phyloP scores from a whole-genome alignment of 35 echinoderm and acorn worm genomes.

The Ptychodera flava region DNA sequence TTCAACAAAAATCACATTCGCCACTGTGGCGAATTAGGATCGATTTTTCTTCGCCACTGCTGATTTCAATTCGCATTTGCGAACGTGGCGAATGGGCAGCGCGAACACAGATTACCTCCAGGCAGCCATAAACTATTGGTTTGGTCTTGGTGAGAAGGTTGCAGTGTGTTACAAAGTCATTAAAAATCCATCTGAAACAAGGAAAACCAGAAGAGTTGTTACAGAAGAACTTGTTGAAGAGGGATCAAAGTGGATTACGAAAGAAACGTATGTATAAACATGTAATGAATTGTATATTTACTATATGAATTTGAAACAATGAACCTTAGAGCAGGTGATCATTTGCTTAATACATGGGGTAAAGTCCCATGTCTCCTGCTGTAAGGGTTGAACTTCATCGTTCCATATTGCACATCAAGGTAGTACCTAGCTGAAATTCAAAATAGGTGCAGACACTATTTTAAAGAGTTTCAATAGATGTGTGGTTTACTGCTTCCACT shows the following conservation, averaged over 20 bases:
- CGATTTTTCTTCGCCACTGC: too few species aligned
- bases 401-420: neutral
- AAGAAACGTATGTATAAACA: neutral
- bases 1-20: too few species aligned
- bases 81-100: too few species aligned
- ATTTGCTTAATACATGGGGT: neutral
- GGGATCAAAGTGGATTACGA: neutral
- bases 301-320: neutral
- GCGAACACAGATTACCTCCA: too few species aligned
- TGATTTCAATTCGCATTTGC: too few species aligned
- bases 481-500: too few species aligned
- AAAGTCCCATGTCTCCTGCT: neutral
- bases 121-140: neutral
- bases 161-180: neutral
- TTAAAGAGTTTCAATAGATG: too few species aligned
- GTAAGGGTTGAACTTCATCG: neutral
- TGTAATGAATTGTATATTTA: neutral
- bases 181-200: neutral
- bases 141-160: neutral
- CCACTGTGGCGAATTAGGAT: too few species aligned
- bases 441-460: too few species aligned
- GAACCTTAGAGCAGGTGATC: neutral
- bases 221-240: neutral
- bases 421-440: neutral
- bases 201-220: neutral